Evolutionary conservation across 37 sponge, comb jelly and placozoan species (phyloP).

Genomic region (Halisarca cf. caerulea): DNA sequence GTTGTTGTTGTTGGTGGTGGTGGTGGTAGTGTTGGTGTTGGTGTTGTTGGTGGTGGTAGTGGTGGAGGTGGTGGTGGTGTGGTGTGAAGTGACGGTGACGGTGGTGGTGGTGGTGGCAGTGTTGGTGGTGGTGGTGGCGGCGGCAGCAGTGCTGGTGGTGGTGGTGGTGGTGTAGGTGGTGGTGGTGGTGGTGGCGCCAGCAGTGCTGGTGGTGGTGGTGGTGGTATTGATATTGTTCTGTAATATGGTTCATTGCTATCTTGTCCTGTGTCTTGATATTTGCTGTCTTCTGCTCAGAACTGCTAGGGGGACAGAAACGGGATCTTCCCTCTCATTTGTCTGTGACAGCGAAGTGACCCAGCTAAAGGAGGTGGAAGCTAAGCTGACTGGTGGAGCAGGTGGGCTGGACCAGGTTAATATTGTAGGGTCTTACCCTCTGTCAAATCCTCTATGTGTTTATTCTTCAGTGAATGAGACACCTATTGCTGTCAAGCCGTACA

Average conservation of each 20-base stretch:
- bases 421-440: not conserved
- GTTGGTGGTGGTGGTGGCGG: not conserved
- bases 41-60: not conserved
- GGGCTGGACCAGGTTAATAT: not conserved
- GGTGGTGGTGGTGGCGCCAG: no score
- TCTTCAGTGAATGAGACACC: slow-evolving; percentile 14
- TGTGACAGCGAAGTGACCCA: slow-evolving; percentile 61
- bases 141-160: no score
- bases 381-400: slow-evolving; percentile 55
- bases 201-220: not conserved
- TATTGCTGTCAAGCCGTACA: slow-evolving; percentile 74
- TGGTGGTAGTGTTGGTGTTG: no score
- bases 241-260: not conserved
- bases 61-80: no score
- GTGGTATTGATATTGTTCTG: not conserved
- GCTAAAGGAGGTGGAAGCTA: slow-evolving; percentile 53
- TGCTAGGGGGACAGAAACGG: slow-evolving; percentile 82
- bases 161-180: not conserved
- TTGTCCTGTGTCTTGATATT: not conserved
- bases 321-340: slow-evolving; percentile 87
- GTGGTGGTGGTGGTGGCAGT: not conserved
- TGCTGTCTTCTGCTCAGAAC: slow-evolving; percentile 55
- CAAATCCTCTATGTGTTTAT: not conserved
- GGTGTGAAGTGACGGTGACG: not conserved
- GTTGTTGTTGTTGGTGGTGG: not conserved